Percentiles rank a stretch among this genome's conserved stretches.
phyloP scores from a whole-genome alignment of 2,888 invertebrate species.

The Abscondita cerata region DNA sequence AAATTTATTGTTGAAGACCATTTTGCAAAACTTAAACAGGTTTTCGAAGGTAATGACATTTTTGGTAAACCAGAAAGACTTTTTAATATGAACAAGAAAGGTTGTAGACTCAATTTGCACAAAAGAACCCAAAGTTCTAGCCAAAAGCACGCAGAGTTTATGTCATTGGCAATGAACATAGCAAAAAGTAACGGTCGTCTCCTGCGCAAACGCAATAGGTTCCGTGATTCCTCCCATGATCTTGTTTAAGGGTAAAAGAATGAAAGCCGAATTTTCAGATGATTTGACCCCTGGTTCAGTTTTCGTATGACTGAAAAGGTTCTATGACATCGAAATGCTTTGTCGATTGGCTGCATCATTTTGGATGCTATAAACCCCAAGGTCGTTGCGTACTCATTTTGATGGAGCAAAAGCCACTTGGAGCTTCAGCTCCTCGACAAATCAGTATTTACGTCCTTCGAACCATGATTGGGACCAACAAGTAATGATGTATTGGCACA shows the following conservation, averaged over 20 bases:
- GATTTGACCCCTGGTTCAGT: slow-evolving; percentile 10
- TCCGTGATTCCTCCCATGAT: slow-evolving; percentile 2
- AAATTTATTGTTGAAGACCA: slow-evolving; percentile 40
- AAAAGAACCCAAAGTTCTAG: slow-evolving; percentile 3
- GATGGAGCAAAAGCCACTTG: slow-evolving; percentile 11
- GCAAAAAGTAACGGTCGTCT: neutral
- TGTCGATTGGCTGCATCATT: slow-evolving; percentile 7
- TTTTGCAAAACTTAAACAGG: slow-evolving; percentile 37
- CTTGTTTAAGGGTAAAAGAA: slow-evolving; percentile 8
- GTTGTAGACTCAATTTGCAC: neutral
- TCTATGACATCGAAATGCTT: slow-evolving; percentile 4
- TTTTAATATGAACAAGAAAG: slow-evolving; percentile 2
- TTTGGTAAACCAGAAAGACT: neutral
- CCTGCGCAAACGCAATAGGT: neutral
- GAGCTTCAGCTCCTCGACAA: slow-evolving; percentile 6
- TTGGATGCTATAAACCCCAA: slow-evolving; percentile 1
- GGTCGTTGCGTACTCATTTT: neutral
- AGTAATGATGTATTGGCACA: slow-evolving; percentile 8
- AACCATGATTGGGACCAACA: neutral
- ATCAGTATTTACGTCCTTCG: neutral
- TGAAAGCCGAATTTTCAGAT: neutral
- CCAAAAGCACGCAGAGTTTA: neutral
- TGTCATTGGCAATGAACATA: neutral
- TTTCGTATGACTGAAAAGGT: slow-evolving; percentile 1
- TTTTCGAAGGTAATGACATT: slow-evolving; percentile 25